Percentiles rank a stretch among this genome's conserved stretches.
Conservation (phyloP, 1,140 invertebrate species). For the Lepidostoma basale region DNA sequence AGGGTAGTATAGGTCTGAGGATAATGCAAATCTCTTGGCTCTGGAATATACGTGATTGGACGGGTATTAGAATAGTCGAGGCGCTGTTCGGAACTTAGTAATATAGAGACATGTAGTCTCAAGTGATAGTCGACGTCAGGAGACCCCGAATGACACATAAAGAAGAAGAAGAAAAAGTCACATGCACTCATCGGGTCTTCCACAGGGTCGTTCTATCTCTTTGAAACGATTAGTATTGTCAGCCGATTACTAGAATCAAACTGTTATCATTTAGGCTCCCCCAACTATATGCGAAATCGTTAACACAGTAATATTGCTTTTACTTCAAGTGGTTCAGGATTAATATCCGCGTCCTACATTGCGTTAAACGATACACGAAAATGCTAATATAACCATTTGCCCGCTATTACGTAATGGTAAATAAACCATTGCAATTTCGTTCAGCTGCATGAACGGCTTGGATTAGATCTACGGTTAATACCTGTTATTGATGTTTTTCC, state of each 20-base stretch:
- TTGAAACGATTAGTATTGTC: neutral
- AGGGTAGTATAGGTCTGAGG: too few species aligned
- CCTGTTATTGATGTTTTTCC: neutral
- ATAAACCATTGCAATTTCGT: constrained; percentile 14
- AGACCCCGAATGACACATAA: too few species aligned
- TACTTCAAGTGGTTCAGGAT: constrained; percentile 33
- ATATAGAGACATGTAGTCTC: too few species aligned
- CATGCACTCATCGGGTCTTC: neutral
- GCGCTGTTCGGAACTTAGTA: too few species aligned
- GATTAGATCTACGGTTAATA: neutral
- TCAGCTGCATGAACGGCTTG: neutral
- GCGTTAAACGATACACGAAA: neutral
- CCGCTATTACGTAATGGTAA: neutral
- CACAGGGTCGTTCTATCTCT: neutral
- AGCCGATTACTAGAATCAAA: constrained; percentile 32
- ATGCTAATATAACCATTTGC: constrained; percentile 21
- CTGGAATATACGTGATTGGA: too few species aligned
- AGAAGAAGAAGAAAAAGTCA: too few species aligned
- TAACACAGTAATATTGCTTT: constrained; percentile 38
- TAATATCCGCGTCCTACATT: constrained; percentile 1
- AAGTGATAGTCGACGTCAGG: too few species aligned
- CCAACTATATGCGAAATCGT: neutral
- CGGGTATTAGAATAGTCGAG: too few species aligned
- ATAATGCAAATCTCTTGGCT: too few species aligned
- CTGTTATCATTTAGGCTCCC: constrained; percentile 37